phyloP scores from a whole-genome alignment of 2,888 invertebrate species.

The Rhimphoctona megacephalus region DNA sequence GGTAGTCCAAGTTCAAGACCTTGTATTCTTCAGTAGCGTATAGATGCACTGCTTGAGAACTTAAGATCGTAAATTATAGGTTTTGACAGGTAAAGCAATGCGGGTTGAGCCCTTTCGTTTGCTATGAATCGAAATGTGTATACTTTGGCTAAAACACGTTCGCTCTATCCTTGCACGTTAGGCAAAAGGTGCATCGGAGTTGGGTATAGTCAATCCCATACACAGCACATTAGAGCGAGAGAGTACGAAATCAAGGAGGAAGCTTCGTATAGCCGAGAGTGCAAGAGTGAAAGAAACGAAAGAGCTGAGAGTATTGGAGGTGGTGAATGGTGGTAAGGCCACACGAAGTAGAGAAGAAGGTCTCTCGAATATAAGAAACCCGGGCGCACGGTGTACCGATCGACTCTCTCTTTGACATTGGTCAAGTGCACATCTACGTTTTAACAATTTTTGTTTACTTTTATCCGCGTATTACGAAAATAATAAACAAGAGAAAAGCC shows the following conservation, averaged over 20 bases:
- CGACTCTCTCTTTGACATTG: slow-evolving; percentile 83
- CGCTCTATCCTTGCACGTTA: slow-evolving; percentile 8
- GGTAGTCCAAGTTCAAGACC: slow-evolving; percentile 43
- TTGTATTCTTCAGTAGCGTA: slow-evolving; percentile 35
- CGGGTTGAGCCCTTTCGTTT: slow-evolving; percentile 5
- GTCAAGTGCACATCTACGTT: slow-evolving; percentile 80
- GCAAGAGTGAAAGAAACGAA: slow-evolving; percentile 56
- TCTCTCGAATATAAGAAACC: slow-evolving; percentile 81
- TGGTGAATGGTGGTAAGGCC: slow-evolving; percentile 71
- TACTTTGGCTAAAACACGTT: background rate
- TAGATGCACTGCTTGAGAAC: background rate
- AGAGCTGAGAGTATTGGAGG: slow-evolving; percentile 63
- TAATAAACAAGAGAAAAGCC: background rate
- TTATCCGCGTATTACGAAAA: slow-evolving; percentile 29
- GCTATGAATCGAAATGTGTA: background rate
- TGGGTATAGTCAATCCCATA: background rate
- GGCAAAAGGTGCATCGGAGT: slow-evolving; percentile 35
- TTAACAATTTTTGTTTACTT: slow-evolving; percentile 42
- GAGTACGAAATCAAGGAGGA: slow-evolving; percentile 11
- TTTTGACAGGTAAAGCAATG: background rate
- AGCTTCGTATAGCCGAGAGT: slow-evolving; percentile 13
- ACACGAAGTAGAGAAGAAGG: slow-evolving; percentile 68
- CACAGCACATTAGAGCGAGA: slow-evolving; percentile 1
- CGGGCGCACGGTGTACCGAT: slow-evolving; percentile 76
- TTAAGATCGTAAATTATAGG: slow-evolving; percentile 12